Percentiles rank a stretch among this genome's conserved stretches.
Evolutionary conservation across 37 sponge, comb jelly and placozoan genomes (phyloP).

Genomic region (Haliclona indistincta): DNA sequence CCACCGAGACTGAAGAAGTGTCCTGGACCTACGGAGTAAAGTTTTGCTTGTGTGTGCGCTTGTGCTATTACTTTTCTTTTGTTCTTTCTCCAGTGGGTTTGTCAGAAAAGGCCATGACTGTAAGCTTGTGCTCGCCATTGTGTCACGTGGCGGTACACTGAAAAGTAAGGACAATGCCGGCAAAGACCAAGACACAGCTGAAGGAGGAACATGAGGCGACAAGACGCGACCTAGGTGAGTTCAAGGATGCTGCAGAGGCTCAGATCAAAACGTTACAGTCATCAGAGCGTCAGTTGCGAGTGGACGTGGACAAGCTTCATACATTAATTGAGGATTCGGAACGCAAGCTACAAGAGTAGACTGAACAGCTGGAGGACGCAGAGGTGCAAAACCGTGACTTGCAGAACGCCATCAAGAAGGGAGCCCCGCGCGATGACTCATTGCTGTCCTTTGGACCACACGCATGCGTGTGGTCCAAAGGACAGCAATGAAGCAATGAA

Average conservation of each 20-base stretch:
- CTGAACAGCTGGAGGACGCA: not conserved
- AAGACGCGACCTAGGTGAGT: not conserved
- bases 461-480: too few species aligned
- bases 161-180: too few species aligned
- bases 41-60: too few species aligned
- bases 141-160: too few species aligned
- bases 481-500: too few species aligned
- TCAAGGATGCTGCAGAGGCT: not conserved
- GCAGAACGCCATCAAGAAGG: too few species aligned
- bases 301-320: not conserved
- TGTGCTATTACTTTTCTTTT: too few species aligned
- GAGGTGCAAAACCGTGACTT: not conserved
- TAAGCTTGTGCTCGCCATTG: not conserved
- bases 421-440: too few species aligned
- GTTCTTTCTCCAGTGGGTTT: too few species aligned
- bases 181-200: not conserved
- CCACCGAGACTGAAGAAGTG: not conserved
- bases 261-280: not conserved
- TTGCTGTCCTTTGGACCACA: too few species aligned
- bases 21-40: too few species aligned
- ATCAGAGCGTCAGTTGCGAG: not conserved
- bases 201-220: not conserved
- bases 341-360: not conserved
- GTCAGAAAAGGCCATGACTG: not conserved
- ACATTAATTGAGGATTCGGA: not conserved